Conservation (phyloP, 2,113 vertebrate genomes). For the Clarias macrocephalus region DNA sequence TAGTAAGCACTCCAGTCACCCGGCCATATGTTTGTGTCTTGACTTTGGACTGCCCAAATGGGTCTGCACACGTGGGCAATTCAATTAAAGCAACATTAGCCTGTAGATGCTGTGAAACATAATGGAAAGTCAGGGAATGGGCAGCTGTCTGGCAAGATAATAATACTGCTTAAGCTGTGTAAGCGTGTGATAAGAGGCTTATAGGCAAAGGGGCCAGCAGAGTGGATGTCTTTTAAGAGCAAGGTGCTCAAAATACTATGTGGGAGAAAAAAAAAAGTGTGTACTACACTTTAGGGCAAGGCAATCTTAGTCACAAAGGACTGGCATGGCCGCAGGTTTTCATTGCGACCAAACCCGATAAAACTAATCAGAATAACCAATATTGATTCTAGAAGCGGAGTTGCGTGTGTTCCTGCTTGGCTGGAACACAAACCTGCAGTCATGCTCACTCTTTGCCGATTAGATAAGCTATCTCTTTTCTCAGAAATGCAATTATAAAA, state of each 20-base stretch:
- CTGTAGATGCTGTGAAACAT: conserved; percentile 64
- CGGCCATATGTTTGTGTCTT: conserved; percentile 34
- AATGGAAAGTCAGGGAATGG: conserved; percentile 63
- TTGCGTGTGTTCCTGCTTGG: background rate
- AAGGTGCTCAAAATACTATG: conserved; percentile 57
- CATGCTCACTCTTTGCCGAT: background rate
- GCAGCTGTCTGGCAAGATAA: conserved; percentile 62
- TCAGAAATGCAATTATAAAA: background rate
- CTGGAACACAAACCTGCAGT: conserved; percentile 3
- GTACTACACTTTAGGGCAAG: conserved; percentile 32
- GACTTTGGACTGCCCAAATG: conserved; percentile 57
- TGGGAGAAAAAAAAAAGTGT: conserved; percentile 48
- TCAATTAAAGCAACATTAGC: conserved; percentile 68
- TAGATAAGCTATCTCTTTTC: background rate
- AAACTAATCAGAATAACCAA: background rate
- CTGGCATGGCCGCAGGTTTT: conserved; percentile 7
- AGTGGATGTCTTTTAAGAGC: conserved; percentile 56
- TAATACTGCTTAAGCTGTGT: conserved; percentile 61
- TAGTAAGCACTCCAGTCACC: conserved; percentile 21
- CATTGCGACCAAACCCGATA: background rate
- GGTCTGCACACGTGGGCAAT: conserved; percentile 58
- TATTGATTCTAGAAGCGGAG: background rate
- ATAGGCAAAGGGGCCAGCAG: conserved; percentile 38
- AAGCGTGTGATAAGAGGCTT: conserved; percentile 62
- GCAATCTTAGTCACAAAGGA: background rate